phyloP scores from a whole-genome alignment of 2,888 invertebrate genomes.

The Hololepta plana region DNA sequence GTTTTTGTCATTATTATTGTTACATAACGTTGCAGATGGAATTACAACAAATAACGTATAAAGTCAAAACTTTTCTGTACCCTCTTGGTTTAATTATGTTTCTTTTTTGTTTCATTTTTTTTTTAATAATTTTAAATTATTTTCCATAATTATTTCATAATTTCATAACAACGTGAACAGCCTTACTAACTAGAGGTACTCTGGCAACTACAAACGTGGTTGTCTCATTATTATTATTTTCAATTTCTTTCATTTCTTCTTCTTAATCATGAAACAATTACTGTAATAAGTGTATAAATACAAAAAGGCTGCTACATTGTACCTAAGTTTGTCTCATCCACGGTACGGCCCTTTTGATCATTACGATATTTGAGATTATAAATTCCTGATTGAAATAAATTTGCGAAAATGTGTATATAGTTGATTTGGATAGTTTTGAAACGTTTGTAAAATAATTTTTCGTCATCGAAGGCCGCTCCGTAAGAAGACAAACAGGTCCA shows the following conservation, averaged over 20 bases:
- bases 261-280: slow-evolving; percentile 14
- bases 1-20: no score
- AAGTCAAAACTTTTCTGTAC: no score
- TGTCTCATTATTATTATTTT: slow-evolving; percentile 18
- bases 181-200: slow-evolving; percentile 30
- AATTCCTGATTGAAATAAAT: slow-evolving; percentile 8
- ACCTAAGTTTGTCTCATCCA: slow-evolving; percentile 4
- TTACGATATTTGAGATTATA: slow-evolving; percentile 1
- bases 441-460: no score
- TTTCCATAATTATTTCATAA: slow-evolving; percentile 16
- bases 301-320: slow-evolving; percentile 20
- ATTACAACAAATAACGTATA: no score
- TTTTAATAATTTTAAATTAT: slow-evolving; percentile 12
- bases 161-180: slow-evolving; percentile 32
- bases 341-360: not conserved
- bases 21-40: slow-evolving; percentile 26
- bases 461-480: no score
- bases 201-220: slow-evolving; percentile 28
- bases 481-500: not conserved
- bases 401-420: slow-evolving; percentile 6
- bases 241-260: slow-evolving; percentile 5
- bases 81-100: no score
- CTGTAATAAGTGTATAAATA: slow-evolving; percentile 27
- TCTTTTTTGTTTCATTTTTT: slow-evolving; percentile 5
- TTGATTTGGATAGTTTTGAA: no score